phyloP scores from a whole-genome alignment of 1,140 invertebrate genomes.

The Drosophila azteca region DNA sequence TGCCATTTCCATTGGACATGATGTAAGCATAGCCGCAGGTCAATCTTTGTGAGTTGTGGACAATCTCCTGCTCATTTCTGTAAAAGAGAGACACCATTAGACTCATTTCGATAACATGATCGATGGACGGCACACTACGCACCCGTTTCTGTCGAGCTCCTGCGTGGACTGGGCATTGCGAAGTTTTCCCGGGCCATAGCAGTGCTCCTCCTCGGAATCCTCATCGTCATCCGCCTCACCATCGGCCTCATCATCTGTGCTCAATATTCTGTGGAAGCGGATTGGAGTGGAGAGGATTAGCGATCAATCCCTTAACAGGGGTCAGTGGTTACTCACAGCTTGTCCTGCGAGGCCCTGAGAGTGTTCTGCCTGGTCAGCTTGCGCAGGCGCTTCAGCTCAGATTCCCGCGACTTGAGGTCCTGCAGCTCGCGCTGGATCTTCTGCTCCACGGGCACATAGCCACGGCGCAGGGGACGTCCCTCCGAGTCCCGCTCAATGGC shows the following conservation, averaged over 20 bases:
- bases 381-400: constrained; percentile 88
- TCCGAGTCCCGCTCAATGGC: constrained; percentile 84
- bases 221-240: constrained; percentile 81
- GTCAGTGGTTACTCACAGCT: constrained; percentile 63
- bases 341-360: constrained; percentile 84
- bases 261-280: constrained; percentile 39
- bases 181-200: constrained; percentile 85
- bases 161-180: constrained; percentile 86
- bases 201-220: constrained; percentile 86
- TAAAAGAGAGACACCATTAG: neutral
- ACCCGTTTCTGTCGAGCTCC: constrained; percentile 83
- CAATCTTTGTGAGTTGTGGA: constrained; percentile 23
- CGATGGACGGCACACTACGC: neutral
- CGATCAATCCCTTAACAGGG: neutral
- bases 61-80: constrained; percentile 56
- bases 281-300: too few species aligned
- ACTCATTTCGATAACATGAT: neutral
- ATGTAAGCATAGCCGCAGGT: constrained; percentile 35
- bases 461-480: constrained; percentile 86
- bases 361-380: constrained; percentile 84
- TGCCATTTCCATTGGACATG: constrained; percentile 37
- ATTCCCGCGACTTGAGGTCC: constrained; percentile 90
- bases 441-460: constrained; percentile 89
- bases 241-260: constrained; percentile 70
- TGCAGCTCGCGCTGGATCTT: constrained; percentile 91